Evolutionary conservation across 2,888 invertebrate species (phyloP).

Genomic region (Catotricha subobsoleta): DNA sequence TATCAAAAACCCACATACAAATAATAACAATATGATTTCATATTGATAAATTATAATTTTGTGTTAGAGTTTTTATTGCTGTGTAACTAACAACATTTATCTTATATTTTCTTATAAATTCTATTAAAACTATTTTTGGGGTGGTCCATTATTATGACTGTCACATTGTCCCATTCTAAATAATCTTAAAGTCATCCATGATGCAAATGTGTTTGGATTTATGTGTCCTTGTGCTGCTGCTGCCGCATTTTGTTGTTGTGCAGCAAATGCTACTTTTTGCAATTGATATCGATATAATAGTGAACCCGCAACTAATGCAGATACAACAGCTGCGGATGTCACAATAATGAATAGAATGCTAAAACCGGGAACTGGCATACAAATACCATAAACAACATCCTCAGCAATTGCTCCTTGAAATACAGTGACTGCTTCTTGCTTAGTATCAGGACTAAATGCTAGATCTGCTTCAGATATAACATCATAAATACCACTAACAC

Average conservation of each 20-base stretch:
- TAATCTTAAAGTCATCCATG: slow-evolving; percentile 53
- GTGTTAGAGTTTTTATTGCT: too few species aligned
- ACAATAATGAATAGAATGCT: slow-evolving; percentile 76
- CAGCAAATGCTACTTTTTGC: slow-evolving; percentile 45
- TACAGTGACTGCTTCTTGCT: slow-evolving; percentile 66
- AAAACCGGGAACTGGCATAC: slow-evolving; percentile 77
- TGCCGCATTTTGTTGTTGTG: slow-evolving; percentile 30
- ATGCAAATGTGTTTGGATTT: slow-evolving; percentile 43
- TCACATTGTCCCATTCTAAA: slow-evolving; percentile 32
- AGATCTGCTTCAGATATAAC: slow-evolving; percentile 84
- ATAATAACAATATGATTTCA: too few species aligned
- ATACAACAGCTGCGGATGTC: slow-evolving; percentile 70
- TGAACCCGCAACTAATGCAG: slow-evolving; percentile 70
- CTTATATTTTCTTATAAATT: too few species aligned
- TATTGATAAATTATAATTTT: too few species aligned
- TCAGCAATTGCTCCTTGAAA: slow-evolving; percentile 76
- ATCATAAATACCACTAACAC: slow-evolving; percentile 76
- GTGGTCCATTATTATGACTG: not conserved
- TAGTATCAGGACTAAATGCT: slow-evolving; percentile 68
- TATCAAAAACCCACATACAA: too few species aligned
- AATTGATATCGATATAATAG: slow-evolving; percentile 60
- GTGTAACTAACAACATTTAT: too few species aligned
- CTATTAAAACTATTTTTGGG: too few species aligned
- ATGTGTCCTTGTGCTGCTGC: slow-evolving; percentile 37
- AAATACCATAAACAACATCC: slow-evolving; percentile 81